These are phyloP conservation scores for Astreopora myriophthalma DNA, from an alignment of 64 coral and sea anemone species.

Conservation along the genomic window DNA sequence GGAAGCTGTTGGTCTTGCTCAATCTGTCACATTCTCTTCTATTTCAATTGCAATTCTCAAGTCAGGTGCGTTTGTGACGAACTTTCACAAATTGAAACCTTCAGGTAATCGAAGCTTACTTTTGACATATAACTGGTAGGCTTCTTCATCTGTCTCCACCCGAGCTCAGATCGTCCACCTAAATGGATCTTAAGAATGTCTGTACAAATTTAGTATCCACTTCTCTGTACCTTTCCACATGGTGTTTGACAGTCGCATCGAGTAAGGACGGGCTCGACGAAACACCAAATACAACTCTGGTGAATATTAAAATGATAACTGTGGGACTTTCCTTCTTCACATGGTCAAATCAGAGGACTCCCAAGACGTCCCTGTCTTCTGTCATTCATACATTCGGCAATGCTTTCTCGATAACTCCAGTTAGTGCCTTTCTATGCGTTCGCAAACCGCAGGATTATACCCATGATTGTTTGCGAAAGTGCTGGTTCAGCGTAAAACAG, in stretches of 20 bases:
- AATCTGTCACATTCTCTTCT: no score
- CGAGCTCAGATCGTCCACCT: slow-evolving; percentile 26
- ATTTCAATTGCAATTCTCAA: no score
- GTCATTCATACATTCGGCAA: slow-evolving; percentile 51
- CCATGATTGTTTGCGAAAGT: slow-evolving; percentile 27
- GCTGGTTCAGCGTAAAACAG: slow-evolving; percentile 52
- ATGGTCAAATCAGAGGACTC: slow-evolving; percentile 37
- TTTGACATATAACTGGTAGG: not conserved
- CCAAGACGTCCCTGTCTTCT: slow-evolving; percentile 29
- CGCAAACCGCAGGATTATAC: slow-evolving; percentile 61
- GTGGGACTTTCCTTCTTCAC: not conserved
- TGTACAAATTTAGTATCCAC: not conserved
- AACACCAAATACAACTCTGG: slow-evolving; percentile 58
- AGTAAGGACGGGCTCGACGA: slow-evolving; percentile 7
- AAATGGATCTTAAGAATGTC: slow-evolving; percentile 13
- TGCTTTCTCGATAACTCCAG: slow-evolving; percentile 59
- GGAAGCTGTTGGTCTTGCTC: no score
- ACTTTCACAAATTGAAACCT: not conserved
- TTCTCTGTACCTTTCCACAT: not conserved
- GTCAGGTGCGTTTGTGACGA: no score
- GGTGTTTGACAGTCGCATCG: slow-evolving; percentile 38
- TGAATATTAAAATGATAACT: slow-evolving; percentile 25
- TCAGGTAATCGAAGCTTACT: not conserved
- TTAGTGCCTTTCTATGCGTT: slow-evolving; percentile 33
- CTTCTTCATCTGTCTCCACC: not conserved